Conservation (phyloP, 2,113 vertebrate species). For the Platysternon megacephalum region DNA sequence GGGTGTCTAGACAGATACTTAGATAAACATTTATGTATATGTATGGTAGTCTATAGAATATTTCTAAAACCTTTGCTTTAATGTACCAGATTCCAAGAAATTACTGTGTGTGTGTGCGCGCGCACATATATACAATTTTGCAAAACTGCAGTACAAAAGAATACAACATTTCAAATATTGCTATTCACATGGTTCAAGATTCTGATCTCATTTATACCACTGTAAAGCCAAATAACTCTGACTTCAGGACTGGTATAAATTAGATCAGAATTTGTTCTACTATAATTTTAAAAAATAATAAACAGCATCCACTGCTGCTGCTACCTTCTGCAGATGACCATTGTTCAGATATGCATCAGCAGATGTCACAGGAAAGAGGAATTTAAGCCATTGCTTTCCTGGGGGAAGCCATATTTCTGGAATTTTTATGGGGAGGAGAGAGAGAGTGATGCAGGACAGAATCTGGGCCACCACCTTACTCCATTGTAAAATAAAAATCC, state of each 20-base stretch:
- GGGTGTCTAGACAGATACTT: slow-evolving; percentile 9
- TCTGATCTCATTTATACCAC: background rate
- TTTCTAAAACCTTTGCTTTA: background rate
- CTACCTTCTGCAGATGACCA: background rate
- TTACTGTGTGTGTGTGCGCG: background rate
- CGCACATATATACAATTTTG: background rate
- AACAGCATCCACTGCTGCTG: background rate
- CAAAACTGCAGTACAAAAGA: background rate
- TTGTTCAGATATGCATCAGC: background rate
- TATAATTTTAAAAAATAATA: slow-evolving; percentile 9
- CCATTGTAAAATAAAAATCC: background rate
- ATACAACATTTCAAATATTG: background rate
- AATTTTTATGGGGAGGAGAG: background rate
- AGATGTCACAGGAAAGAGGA: background rate
- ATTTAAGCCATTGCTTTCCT: background rate
- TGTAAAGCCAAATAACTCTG: background rate
- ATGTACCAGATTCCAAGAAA: background rate
- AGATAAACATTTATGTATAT: background rate
- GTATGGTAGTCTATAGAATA: background rate
- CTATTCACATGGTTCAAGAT: background rate
- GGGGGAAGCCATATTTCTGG: background rate
- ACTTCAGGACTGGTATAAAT: background rate
- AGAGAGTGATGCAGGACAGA: background rate
- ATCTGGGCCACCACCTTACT: background rate
- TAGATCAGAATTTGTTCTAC: background rate